Base-by-base conservation (phyloP, 2,113 vertebrate species). In the Phylloscopus whistleri region DNA sequence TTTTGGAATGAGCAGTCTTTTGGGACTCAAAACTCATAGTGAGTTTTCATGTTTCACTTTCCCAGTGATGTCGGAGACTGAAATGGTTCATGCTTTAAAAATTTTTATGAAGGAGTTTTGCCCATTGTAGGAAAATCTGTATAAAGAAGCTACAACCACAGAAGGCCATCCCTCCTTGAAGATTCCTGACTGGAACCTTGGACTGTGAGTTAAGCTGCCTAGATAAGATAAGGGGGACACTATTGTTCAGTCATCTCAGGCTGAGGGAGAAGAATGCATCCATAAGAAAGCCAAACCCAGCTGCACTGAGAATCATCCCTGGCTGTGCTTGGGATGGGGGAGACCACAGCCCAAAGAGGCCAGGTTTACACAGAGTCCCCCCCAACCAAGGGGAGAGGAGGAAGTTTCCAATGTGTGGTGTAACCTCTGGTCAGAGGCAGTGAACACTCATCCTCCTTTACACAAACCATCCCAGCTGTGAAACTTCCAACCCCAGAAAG, bases 331-430 rank as follows among this genome's bases (percentile, higher is more conserved):
- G 39, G 33, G 27, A 1, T 63, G 21, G 7, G 13, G 10, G 5
- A 46, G 10, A 53, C 22, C 58, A 63, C 39, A 84, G 39, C 16
- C 68, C 39, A 9, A 3, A 63, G 39, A 37, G 4, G 21, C 13
- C 67, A 37, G 48, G 13, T 53, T 63, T 27, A 0, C 39, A 35
- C 37, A 63, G 33, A 37, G 16, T 31, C 1, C 5, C 6, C 19
- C 30, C 2, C 5, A n/a, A 0, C 2, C 0, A 0, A 20, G 16
- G 26, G 5, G 17, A 9, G 20, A 37, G 16, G 16, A 52, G 10
- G 39, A 58, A 14, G 5, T 62, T 62, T 62, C 0, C 0, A 13
- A 8, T 52, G 16, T 10, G 20, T 20, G 26, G 16, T 2, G 6
- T 26, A 23, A 31, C 26, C 46, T 43, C 37, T 52, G 46, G 6